Percentiles rank a stretch among this genome's conserved stretches.
Conservation (phyloP, 1,140 invertebrate species). For the Drosophila sechellia region DNA sequence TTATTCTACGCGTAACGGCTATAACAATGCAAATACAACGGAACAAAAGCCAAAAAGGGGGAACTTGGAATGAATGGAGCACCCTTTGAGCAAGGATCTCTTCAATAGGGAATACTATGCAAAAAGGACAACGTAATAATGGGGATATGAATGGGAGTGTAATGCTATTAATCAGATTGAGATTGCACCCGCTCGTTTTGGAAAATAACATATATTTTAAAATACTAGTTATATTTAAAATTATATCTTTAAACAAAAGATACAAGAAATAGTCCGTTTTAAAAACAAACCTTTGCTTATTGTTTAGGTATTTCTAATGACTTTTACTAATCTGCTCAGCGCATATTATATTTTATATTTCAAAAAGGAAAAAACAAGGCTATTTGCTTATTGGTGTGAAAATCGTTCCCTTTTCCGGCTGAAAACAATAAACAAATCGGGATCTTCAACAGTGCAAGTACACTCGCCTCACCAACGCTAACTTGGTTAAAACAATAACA, state of each 20-base stretch:
- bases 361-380: no score
- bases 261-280: no score
- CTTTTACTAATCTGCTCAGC: no score
- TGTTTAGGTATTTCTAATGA: no score
- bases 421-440: background rate
- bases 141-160: background rate
- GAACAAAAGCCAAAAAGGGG: slow-evolving; percentile 1
- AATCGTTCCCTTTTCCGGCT: no score
- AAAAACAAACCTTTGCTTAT: no score
- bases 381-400: no score
- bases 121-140: background rate
- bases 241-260: no score
- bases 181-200: background rate
- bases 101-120: background rate
- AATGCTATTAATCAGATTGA: background rate
- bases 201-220: background rate
- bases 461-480: background rate
- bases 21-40: background rate
- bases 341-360: no score
- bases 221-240: no score
- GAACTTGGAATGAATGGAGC: background rate
- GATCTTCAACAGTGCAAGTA: background rate
- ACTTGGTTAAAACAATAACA: slow-evolving; percentile 9
- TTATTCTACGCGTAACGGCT: no score
- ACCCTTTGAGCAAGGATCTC: background rate